These are phyloP conservation scores for Astyanax mexicanus DNA, from an alignment of 2,797 vertebrate species.

Conservation along the genomic window DNA sequence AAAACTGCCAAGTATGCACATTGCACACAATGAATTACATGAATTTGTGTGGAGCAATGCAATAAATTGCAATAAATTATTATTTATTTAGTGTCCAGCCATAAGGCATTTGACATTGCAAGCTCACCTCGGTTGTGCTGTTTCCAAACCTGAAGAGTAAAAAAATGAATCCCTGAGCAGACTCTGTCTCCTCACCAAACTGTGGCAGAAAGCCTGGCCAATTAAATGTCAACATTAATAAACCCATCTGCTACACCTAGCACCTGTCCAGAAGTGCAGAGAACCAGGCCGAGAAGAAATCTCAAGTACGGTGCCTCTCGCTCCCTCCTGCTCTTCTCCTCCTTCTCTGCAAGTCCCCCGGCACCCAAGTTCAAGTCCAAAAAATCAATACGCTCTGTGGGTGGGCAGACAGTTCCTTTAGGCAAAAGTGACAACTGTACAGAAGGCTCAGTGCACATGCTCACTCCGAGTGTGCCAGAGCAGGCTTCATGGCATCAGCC, in stretches of 20 bases:
- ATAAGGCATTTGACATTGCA: neutral
- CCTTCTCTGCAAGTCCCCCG: neutral
- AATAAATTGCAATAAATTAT: no score
- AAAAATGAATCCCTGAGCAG: neutral
- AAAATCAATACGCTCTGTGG: conserved; percentile 44
- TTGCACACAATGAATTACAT: no score
- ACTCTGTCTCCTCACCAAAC: neutral
- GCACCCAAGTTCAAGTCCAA: conserved; percentile 20
- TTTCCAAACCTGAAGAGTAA: neutral
- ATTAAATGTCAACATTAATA: conserved; percentile 1
- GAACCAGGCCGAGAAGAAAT: neutral
- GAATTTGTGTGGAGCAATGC: no score
- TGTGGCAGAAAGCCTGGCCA: neutral
- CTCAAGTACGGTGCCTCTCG: neutral
- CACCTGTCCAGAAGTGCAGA: conserved; percentile 11
- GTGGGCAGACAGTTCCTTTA: conserved; percentile 24
- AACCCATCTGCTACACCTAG: neutral
- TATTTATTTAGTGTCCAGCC: no score
- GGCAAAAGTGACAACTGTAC: conserved; percentile 45
- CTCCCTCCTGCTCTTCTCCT: neutral
- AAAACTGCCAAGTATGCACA: no score
- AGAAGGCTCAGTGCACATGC: conserved; percentile 22
- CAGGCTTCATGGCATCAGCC: conserved; percentile 26
- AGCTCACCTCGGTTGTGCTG: neutral
- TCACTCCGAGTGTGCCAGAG: conserved; percentile 9